Evolutionary conservation across 2,797 vertebrate genomes (phyloP), one percentile per base, ranked within the genome.

Genomic region (Bradypodion ventrale): DNA sequence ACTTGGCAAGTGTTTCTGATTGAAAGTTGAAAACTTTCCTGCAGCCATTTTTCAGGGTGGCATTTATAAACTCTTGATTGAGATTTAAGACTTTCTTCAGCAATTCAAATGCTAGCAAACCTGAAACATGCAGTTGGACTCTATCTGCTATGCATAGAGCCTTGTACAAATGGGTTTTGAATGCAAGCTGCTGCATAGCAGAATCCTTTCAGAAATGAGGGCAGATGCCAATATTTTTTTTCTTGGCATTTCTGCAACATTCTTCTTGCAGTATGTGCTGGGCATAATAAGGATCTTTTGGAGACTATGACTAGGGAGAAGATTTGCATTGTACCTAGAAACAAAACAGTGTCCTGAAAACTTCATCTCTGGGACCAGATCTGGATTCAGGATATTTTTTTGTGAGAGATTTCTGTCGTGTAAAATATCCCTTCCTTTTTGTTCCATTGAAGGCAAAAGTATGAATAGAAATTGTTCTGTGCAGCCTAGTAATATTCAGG

Each of bases 181-280:
- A 0, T 82, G 83, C 89, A 87, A 85, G 35, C 74, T 37, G 76
- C 87, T 90, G 32, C 87, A 82, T 3, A 63, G 92, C 90, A 90
- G 88, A 89, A 91, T 89, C 90, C 87, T 84, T 92, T 68, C 0
- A 44, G 66, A 89, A n/a, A n/a, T n/a, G n/a, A n/a, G 91, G 77
- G 2, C 62, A 15, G 83, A n/a, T n/a, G n/a, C n/a, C n/a, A n/a
- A n/a, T n/a, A n/a, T n/a, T n/a, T n/a, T n/a, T n/a, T n/a, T n/a
- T n/a, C n/a, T n/a, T n/a, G n/a, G n/a, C n/a, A n/a, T n/a, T n/a
- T n/a, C n/a, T n/a, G n/a, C n/a, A 79, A 90, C 90, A 94, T 93
- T 91, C 35, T 90, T 93, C 84, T 80, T 88, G 40, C 85, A 90
- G 60, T 88, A 2, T 93, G 88, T 89, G 90, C 91, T 94, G 73